These are phyloP conservation scores for Limnothrissa miodon DNA, from an alignment of 2,113 vertebrate species.

Conservation along the genomic window DNA sequence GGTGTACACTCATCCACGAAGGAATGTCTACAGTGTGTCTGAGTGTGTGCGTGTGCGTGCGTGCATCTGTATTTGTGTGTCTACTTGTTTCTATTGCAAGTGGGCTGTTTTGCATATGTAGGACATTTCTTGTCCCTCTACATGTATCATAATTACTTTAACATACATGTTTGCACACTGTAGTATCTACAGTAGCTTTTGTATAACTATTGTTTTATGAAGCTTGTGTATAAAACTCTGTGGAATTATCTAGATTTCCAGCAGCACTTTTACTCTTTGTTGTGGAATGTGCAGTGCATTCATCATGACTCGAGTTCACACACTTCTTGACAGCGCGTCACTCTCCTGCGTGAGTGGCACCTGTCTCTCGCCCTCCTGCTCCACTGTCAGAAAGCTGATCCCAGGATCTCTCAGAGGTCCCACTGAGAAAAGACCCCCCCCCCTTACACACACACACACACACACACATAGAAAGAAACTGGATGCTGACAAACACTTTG, in stretches of 20 bases:
- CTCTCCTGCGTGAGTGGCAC: not conserved
- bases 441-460: not conserved
- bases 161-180: not conserved
- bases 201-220: not conserved
- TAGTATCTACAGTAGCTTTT: not conserved
- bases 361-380: not conserved
- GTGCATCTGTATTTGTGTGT: constrained; percentile 23
- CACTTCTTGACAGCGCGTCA: not conserved
- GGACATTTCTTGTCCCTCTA: not conserved
- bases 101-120: too few species aligned
- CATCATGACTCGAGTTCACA: not conserved
- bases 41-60: constrained; percentile 45
- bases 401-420: not conserved
- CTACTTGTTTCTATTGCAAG: not conserved
- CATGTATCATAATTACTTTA: not conserved
- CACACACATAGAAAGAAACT: not conserved
- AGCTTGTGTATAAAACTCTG: not conserved
- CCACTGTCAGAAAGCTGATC: not conserved
- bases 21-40: constrained; percentile 36
- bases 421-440: not conserved
- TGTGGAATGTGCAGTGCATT: not conserved
- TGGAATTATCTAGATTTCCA: not conserved
- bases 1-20: constrained; percentile 36
- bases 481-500: constrained; percentile 60
- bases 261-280: not conserved